Evolutionary conservation across 2,888 invertebrate genomes (phyloP).

Genomic region (Cacoxenus indagator): DNA sequence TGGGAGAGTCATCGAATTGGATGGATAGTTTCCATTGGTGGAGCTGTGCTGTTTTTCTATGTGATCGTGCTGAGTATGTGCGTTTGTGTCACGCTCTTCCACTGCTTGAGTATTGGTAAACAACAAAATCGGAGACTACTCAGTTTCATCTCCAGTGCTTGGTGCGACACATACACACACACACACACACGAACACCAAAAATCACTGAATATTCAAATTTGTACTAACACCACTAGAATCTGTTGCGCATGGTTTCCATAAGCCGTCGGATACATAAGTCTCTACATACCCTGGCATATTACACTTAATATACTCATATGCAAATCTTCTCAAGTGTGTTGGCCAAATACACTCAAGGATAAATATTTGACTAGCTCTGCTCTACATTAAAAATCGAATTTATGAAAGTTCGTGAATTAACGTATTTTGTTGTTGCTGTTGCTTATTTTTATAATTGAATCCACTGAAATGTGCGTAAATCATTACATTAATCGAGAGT

Average conservation of each 20-base stretch:
- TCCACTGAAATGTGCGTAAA: too few species aligned
- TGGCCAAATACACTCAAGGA: not conserved
- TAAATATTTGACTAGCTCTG: not conserved
- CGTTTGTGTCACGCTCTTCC: constrained; percentile 44
- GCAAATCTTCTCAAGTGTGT: not conserved
- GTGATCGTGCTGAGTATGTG: constrained; percentile 16
- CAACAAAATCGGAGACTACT: not conserved
- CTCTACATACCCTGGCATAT: too few species aligned
- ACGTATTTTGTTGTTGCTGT: not conserved
- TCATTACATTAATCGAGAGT: too few species aligned
- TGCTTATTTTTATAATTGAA: too few species aligned
- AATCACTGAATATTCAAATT: constrained; percentile 12
- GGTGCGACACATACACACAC: not conserved
- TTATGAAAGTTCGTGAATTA: not conserved
- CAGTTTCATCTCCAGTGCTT: not conserved
- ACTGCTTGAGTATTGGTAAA: not conserved
- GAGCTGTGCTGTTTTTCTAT: constrained; percentile 38
- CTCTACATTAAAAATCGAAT: not conserved
- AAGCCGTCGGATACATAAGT: too few species aligned
- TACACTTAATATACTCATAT: too few species aligned
- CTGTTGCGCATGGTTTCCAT: not conserved
- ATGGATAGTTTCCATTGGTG: constrained; percentile 59
- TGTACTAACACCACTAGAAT: constrained; percentile 16
- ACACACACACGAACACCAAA: not conserved
- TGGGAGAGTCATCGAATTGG: constrained; percentile 63